phyloP scores from a whole-genome alignment of 1,140 invertebrate species.

The Penaeus indicus region DNA sequence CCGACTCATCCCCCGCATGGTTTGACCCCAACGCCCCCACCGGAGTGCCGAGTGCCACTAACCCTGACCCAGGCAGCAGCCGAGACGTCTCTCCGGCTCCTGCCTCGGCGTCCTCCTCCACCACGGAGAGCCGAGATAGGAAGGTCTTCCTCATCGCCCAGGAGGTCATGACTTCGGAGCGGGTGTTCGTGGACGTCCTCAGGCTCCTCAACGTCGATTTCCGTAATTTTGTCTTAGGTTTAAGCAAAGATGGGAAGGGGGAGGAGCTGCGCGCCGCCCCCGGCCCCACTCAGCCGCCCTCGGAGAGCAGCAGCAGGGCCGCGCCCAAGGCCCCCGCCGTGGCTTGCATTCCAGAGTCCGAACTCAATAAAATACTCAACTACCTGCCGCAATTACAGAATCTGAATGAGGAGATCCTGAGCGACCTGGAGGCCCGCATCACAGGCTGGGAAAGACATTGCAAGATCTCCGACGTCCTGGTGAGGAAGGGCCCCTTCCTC shows the following conservation, averaged over 20 bases:
- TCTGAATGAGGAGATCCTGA: constrained; percentile 79
- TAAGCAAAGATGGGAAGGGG: constrained; percentile 22
- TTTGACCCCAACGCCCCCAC: no score
- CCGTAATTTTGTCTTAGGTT: constrained; percentile 71
- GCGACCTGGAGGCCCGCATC: constrained; percentile 77
- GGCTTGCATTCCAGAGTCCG: constrained; percentile 71
- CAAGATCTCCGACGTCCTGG: constrained; percentile 82
- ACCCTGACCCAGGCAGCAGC: neutral
- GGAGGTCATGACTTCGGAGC: constrained; percentile 80
- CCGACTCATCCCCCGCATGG: no score
- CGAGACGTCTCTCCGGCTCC: constrained; percentile 26
- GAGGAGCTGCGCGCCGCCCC: neutral
- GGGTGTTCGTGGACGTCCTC: constrained; percentile 79
- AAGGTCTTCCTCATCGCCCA: constrained; percentile 75
- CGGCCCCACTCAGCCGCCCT: neutral
- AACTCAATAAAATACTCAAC: constrained; percentile 75
- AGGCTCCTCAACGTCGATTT: constrained; percentile 81
- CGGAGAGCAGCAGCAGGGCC: no score
- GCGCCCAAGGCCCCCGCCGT: neutral
- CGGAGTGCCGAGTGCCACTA: no score
- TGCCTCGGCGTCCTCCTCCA: constrained; percentile 33
- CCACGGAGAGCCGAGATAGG: constrained; percentile 48
- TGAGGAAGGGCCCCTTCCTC: constrained; percentile 82
- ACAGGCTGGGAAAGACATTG: constrained; percentile 75
- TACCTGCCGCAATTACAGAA: constrained; percentile 75